Percentiles rank a stretch among this genome's conserved stretches.
phyloP scores from a whole-genome alignment of 2,888 invertebrate species.

The Caenorhabditis doughertyi region DNA sequence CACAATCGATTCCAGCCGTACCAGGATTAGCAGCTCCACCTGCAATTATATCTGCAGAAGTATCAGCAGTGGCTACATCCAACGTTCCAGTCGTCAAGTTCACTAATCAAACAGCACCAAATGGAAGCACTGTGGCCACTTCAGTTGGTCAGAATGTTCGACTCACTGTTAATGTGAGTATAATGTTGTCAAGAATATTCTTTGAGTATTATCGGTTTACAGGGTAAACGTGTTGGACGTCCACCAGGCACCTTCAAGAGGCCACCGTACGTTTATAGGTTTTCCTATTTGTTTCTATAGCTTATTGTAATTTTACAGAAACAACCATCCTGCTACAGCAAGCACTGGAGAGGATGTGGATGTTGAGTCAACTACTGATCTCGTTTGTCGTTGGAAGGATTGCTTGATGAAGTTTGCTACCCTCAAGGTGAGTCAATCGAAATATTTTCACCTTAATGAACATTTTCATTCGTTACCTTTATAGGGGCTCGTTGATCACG shows the following conservation, averaged over 20 bases:
- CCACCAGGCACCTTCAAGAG: constrained; percentile 71
- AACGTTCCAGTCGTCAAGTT: constrained; percentile 57
- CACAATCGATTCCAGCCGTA: neutral
- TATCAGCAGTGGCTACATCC: neutral
- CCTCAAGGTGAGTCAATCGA: constrained; percentile 53
- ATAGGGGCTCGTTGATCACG: constrained; percentile 71
- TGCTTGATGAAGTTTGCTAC: constrained; percentile 64
- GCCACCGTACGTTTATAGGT: constrained; percentile 54
- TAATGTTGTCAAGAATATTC: neutral
- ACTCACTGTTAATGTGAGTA: constrained; percentile 62
- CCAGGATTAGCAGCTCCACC: neutral
- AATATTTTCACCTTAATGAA: neutral
- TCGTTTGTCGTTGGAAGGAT: constrained; percentile 68
- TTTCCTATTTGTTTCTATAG: too few species aligned
- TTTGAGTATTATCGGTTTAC: constrained; percentile 12
- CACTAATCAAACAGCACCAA: constrained; percentile 43
- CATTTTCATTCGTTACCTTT: neutral
- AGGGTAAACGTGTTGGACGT: constrained; percentile 71
- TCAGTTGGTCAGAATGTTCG: constrained; percentile 59
- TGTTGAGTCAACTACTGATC: constrained; percentile 66
- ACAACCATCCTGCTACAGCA: neutral
- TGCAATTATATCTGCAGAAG: neutral
- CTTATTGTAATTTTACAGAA: constrained; percentile 4
- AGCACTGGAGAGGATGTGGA: constrained; percentile 60
- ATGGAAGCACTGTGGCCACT: constrained; percentile 51